phyloP scores from a whole-genome alignment of 1,140 invertebrate species.

The Drosophila nasuta region DNA sequence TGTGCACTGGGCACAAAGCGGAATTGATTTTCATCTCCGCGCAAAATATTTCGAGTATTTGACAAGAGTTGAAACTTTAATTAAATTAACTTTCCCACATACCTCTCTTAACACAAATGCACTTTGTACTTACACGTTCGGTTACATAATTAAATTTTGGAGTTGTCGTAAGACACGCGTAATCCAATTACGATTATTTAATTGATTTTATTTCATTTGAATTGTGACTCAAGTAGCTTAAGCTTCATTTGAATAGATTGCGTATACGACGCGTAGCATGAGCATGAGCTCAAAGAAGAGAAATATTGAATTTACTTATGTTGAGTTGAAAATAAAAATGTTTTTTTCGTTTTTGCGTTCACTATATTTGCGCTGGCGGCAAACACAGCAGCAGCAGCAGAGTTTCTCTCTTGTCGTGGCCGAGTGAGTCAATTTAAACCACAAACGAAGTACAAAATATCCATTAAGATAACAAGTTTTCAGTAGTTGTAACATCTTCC shows the following conservation, averaged over 20 bases:
- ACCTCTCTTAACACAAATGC: neutral
- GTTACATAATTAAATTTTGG: conserved; percentile 66
- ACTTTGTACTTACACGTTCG: conserved; percentile 1
- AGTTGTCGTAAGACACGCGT: conserved; percentile 19
- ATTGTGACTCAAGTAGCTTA: conserved; percentile 8
- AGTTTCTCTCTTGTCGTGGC: conserved; percentile 21
- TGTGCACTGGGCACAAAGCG: conserved; percentile 27
- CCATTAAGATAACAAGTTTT: conserved; percentile 83
- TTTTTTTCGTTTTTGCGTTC: neutral
- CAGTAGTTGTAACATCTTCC: conserved; percentile 79
- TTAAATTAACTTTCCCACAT: conserved; percentile 58
- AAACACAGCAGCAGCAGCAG: conserved; percentile 23
- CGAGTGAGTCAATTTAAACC: conserved; percentile 78
- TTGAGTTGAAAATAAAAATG: conserved; percentile 4
- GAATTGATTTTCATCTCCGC: conserved; percentile 46
- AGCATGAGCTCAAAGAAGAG: neutral
- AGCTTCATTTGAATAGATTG: conserved; percentile 22
- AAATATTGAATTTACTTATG: conserved; percentile 44
- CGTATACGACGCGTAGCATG: conserved; percentile 17
- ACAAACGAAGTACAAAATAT: conserved; percentile 83
- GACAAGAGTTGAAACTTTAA: conserved; percentile 72
- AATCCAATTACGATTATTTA: conserved; percentile 46
- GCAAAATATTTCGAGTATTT: conserved; percentile 48
- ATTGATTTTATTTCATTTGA: conserved; percentile 42
- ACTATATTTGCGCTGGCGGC: conserved; percentile 24